A percentile compares a stretch with the other conserved stretches of the same genome.
Conservation (phyloP, 2,113 vertebrate genomes). For the Notothenia coriiceps region DNA sequence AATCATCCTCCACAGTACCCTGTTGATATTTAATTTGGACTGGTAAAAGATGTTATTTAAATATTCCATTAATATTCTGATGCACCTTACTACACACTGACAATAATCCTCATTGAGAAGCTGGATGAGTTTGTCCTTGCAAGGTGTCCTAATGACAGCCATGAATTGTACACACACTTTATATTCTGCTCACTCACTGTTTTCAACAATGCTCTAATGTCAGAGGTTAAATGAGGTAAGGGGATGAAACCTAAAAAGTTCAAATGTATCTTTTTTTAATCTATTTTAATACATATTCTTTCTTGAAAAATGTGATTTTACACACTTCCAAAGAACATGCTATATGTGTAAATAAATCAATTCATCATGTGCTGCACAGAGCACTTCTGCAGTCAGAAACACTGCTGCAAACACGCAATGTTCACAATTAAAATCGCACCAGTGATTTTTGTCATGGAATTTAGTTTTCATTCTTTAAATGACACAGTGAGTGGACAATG, state of each 20-base stretch:
- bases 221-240: conserved; percentile 28
- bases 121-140: conserved; percentile 29
- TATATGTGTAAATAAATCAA: background rate
- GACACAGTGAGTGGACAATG: conserved; percentile 76
- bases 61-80: conserved; percentile 25
- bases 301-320: background rate
- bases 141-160: conserved; percentile 13
- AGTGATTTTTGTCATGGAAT: conserved; percentile 66
- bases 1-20: conserved; percentile 25
- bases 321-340: too few species aligned
- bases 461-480: conserved; percentile 66
- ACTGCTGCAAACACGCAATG: background rate
- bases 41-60: conserved; percentile 12
- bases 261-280: background rate
- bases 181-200: conserved; percentile 23
- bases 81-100: conserved; percentile 1
- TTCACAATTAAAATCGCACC: conserved; percentile 63
- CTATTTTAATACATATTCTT: background rate
- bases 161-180: conserved; percentile 21
- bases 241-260: background rate
- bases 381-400: conserved; percentile 1
- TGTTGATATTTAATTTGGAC: conserved; percentile 25
- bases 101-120: conserved; percentile 32
- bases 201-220: conserved; percentile 26
- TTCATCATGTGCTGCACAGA: background rate